A percentile compares a stretch with the other conserved stretches of the same genome.
Evolutionary conservation across 1,140 invertebrate species (phyloP).

Genomic region (Coboldia fuscipes): DNA sequence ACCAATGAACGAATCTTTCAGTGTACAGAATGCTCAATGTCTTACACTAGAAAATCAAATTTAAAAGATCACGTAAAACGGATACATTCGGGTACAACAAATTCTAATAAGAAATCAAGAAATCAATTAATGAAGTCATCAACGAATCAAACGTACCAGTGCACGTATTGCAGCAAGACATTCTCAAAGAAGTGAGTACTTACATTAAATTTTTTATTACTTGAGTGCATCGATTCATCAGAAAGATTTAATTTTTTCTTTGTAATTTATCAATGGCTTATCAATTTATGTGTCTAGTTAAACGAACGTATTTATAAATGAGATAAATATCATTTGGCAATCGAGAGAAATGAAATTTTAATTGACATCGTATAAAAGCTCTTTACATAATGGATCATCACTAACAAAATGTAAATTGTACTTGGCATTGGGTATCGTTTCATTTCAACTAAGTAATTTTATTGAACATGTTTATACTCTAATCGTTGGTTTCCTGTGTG

Average conservation of each 20-base stretch:
- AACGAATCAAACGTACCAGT: slow-evolving; percentile 14
- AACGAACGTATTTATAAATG: too few relatives aligned
- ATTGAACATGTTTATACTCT: too few relatives aligned
- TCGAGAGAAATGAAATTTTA: too few relatives aligned
- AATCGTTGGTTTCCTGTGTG: too few relatives aligned
- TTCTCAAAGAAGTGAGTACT: slow-evolving; percentile 38
- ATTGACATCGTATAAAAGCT: too few relatives aligned
- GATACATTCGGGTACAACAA: slow-evolving; percentile 16
- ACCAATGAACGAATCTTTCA: slow-evolving; percentile 57
- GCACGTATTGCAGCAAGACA: slow-evolving; percentile 32
- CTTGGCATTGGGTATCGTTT: too few relatives aligned
- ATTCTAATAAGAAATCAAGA: slow-evolving; percentile 4
- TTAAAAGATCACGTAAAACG: slow-evolving; percentile 29
- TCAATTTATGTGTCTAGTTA: neutral
- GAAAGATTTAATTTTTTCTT: too few relatives aligned
- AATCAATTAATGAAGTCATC: slow-evolving; percentile 1
- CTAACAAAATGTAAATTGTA: too few relatives aligned
- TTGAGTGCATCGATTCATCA: neutral
- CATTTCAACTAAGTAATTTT: too few relatives aligned
- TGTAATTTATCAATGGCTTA: neutral
- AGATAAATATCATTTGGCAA: too few relatives aligned
- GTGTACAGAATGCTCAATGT: slow-evolving; percentile 30
- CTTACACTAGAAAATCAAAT: slow-evolving; percentile 41
- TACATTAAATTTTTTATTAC: neutral
- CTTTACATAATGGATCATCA: too few relatives aligned